These are phyloP conservation scores for Caradrina clavipalpis DNA, from an alignment of 2,888 invertebrate genomes.

Conservation along the genomic window DNA sequence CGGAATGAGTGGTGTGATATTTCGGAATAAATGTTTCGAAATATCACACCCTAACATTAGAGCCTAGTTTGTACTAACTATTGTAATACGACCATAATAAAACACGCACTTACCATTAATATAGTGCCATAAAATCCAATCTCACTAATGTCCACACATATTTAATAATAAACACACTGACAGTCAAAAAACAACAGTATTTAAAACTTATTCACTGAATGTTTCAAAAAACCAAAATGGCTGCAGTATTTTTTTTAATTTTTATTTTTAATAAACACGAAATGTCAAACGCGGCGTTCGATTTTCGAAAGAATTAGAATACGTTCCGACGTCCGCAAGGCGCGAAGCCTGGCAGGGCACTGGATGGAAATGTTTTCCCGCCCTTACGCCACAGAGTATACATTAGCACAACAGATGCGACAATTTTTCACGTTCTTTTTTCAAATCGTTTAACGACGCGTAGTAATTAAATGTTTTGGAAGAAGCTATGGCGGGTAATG, in stretches of 20 bases:
- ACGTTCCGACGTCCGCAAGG: slow-evolving; percentile 72
- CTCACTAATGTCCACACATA: slow-evolving; percentile 65
- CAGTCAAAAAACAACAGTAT: slow-evolving; percentile 41
- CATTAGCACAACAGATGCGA: slow-evolving; percentile 65
- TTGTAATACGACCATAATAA: slow-evolving; percentile 44
- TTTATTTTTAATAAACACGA: slow-evolving; percentile 41
- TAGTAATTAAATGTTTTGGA: slow-evolving; percentile 60
- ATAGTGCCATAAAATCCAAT: slow-evolving; percentile 71
- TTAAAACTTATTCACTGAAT: slow-evolving; percentile 35
- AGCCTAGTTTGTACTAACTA: slow-evolving; percentile 35
- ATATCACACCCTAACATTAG: slow-evolving; percentile 9
- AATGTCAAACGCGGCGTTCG: slow-evolving; percentile 69
- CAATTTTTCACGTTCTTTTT: slow-evolving; percentile 58
- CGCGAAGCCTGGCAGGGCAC: slow-evolving; percentile 79
- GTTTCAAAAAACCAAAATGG: slow-evolving; percentile 28
- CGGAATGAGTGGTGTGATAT: too few species aligned
- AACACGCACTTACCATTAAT: slow-evolving; percentile 69
- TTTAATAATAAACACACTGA: slow-evolving; percentile 27
- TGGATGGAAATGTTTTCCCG: slow-evolving; percentile 80
- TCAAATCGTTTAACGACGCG: slow-evolving; percentile 59
- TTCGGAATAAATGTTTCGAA: background rate
- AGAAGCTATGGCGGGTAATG: slow-evolving; percentile 58
- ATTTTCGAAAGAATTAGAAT: slow-evolving; percentile 70
- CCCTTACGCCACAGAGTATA: slow-evolving; percentile 78
- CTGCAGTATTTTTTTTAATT: slow-evolving; percentile 9